Conservation (phyloP, 2,113 vertebrate species). For the Ancistrus triradiatus region DNA sequence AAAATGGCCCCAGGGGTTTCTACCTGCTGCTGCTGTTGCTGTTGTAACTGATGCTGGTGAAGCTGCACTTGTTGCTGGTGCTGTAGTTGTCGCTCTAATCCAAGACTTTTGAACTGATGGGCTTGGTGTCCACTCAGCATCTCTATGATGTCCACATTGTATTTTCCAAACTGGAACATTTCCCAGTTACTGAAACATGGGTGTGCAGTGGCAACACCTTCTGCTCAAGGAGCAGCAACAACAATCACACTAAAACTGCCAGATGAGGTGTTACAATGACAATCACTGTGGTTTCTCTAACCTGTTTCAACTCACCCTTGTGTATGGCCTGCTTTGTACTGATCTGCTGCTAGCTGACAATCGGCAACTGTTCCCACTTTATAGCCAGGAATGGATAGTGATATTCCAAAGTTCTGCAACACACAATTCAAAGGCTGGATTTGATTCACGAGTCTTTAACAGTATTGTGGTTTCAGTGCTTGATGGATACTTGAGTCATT, state of each 20-base stretch:
- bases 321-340: slow-evolving; percentile 26
- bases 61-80: slow-evolving; percentile 78
- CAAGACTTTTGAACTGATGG: slow-evolving; percentile 77
- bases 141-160: slow-evolving; percentile 82
- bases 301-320: slow-evolving; percentile 26
- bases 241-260: slow-evolving; percentile 51
- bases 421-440: slow-evolving; percentile 21
- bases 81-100: slow-evolving; percentile 76
- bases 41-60: slow-evolving; percentile 76
- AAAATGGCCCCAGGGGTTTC: slow-evolving; percentile 75
- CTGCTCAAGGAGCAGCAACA: slow-evolving; percentile 61
- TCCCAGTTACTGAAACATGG: slow-evolving; percentile 75
- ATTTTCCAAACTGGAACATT: slow-evolving; percentile 82
- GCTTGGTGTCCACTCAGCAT: slow-evolving; percentile 80
- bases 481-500: slow-evolving; percentile 25
- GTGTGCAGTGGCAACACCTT: slow-evolving; percentile 67
- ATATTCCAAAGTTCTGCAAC: slow-evolving; percentile 30
- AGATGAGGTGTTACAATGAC: slow-evolving; percentile 22
- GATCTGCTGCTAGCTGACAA: slow-evolving; percentile 19
- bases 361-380: slow-evolving; percentile 21
- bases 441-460: slow-evolving; percentile 8
- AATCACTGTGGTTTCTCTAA: slow-evolving; percentile 25
- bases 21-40: slow-evolving; percentile 76
- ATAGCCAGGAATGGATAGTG: slow-evolving; percentile 19
- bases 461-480: slow-evolving; percentile 20